A percentile compares a stretch with the other conserved stretches of the same genome.
Evolutionary conservation across 2,797 vertebrate genomes (phyloP).

Genomic region (Agapornis canus): DNA sequence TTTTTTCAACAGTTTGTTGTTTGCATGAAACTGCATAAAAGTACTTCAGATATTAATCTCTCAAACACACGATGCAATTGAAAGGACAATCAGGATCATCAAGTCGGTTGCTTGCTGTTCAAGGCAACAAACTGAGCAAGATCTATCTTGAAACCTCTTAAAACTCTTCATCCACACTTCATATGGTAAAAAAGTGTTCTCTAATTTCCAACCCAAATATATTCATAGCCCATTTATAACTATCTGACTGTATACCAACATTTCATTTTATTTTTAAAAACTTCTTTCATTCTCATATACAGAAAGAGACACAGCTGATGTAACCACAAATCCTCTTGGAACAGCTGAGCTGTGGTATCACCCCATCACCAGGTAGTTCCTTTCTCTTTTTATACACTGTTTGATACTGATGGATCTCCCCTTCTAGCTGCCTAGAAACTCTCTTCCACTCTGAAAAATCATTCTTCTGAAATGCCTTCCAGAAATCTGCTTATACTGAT

Average conservation of each 20-base stretch:
- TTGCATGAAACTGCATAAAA: neutral
- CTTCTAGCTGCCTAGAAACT: neutral
- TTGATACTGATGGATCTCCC: neutral
- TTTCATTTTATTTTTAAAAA: neutral
- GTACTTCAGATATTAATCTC: neutral
- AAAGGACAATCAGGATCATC: neutral
- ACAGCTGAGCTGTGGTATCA: neutral
- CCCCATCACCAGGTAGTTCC: neutral
- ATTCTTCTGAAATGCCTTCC: neutral
- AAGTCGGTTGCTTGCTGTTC: neutral
- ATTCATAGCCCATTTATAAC: neutral
- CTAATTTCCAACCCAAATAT: neutral
- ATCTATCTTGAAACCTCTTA: neutral
- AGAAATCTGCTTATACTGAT: neutral
- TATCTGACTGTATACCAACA: neutral
- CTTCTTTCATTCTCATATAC: neutral
- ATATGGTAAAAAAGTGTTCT: neutral
- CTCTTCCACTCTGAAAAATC: neutral
- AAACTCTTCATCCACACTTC: neutral
- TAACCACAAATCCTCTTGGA: neutral
- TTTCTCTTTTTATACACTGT: neutral
- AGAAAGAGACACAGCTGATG: neutral
- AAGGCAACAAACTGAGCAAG: neutral
- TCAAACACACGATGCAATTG: neutral
- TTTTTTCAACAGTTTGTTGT: neutral